Conservation (phyloP, 2,888 invertebrate genomes). For the Himalopsyche kuldschensis region DNA sequence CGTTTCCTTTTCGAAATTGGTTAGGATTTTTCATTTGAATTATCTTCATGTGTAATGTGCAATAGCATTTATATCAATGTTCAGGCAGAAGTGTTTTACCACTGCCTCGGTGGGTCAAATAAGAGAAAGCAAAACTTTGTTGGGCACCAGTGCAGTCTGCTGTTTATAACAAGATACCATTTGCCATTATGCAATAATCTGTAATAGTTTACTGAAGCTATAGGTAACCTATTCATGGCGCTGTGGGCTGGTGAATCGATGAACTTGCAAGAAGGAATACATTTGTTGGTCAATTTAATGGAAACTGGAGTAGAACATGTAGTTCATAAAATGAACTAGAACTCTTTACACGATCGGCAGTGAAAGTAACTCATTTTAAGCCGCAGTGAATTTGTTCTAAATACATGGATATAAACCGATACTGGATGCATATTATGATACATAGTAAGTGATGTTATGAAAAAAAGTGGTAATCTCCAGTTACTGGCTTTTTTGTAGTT, state of each 20-base stretch:
- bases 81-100: background rate
- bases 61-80: too few relatives aligned
- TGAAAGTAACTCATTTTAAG: background rate
- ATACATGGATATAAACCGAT: too few relatives aligned
- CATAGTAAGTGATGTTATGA: too few relatives aligned
- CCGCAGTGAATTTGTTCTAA: too few relatives aligned
- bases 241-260: background rate
- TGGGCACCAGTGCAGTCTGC: background rate
- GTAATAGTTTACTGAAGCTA: background rate
- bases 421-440: too few relatives aligned
- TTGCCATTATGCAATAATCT: background rate
- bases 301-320: background rate
- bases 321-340: constrained; percentile 8
- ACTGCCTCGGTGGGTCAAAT: constrained; percentile 16
- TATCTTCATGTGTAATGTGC: background rate
- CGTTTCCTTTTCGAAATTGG: too few relatives aligned
- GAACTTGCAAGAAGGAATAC: background rate
- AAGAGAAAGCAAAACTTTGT: constrained; percentile 5
- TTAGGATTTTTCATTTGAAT: background rate
- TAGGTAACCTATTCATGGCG: too few relatives aligned
- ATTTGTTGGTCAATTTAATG: background rate
- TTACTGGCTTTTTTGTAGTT: too few relatives aligned
- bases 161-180: background rate
- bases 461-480: too few relatives aligned
- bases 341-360: background rate